A percentile compares a stretch with the other conserved stretches of the same genome.
Conservation (phyloP, 64 coral and sea anemone species). For the Exaiptasia diaphana region DNA sequence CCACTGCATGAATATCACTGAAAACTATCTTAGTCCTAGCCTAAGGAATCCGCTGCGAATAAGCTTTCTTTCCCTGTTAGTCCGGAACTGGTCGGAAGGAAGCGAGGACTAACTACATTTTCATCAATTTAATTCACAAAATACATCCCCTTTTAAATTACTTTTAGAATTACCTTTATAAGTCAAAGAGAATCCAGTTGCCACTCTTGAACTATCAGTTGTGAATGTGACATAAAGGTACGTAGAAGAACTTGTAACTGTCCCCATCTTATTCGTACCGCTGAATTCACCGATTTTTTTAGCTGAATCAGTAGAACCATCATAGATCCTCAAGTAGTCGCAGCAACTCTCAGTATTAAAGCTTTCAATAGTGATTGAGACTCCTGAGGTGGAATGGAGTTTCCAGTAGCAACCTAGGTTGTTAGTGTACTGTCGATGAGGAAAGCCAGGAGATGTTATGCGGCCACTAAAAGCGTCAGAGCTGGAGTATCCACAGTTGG, state of each 20-base stretch:
- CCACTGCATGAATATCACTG: too few relatives aligned
- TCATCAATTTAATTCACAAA: too few relatives aligned
- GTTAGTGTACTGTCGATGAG: not conserved
- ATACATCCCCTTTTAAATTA: too few relatives aligned
- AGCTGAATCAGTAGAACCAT: not conserved
- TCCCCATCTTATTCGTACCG: not conserved
- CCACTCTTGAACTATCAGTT: not conserved
- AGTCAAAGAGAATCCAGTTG: not conserved
- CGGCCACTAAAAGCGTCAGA: too few relatives aligned
- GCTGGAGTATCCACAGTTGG: too few relatives aligned
- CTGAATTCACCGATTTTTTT: not conserved
- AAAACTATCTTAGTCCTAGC: too few relatives aligned
- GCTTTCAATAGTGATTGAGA: not conserved
- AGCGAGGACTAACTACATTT: too few relatives aligned
- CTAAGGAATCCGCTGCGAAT: too few relatives aligned
- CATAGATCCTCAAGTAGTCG: slow-evolving; percentile 7
- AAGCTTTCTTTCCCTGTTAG: too few relatives aligned
- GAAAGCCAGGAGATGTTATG: too few relatives aligned
- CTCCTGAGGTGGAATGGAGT: not conserved
- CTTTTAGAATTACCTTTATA: not conserved
- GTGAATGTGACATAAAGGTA: not conserved
- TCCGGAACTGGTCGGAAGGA: too few relatives aligned
- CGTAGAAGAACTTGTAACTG: not conserved
- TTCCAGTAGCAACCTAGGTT: not conserved
- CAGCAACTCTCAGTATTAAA: not conserved